A percentile compares a stretch with the other conserved stretches of the same genome.
These are phyloP conservation scores for Bibio marci DNA, from an alignment of 2,888 invertebrate species.

Conservation along the genomic window DNA sequence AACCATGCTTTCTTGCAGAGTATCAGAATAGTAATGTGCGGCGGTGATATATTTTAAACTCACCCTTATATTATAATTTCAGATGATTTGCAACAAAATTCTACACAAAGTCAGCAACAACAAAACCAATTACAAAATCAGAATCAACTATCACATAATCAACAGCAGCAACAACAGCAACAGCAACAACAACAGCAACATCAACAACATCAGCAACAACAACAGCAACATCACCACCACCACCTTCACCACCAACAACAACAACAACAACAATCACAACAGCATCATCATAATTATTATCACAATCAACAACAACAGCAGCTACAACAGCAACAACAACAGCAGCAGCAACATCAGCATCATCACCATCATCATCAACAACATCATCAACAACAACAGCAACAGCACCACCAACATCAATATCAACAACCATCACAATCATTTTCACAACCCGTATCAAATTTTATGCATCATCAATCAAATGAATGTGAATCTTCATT, in stretches of 20 bases:
- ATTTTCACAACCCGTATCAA: neutral
- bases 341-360: neutral
- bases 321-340: conserved; percentile 7
- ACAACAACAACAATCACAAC: neutral
- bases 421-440: neutral
- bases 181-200: conserved; percentile 13
- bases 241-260: conserved; percentile 3
- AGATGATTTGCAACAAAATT: conserved; percentile 2
- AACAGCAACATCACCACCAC: conserved; percentile 6
- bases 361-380: neutral
- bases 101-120: no score
- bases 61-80: no score
- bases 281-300: neutral
- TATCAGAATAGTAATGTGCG: no score
- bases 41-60: no score
- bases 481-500: conserved; percentile 3
- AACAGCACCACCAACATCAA: neutral
- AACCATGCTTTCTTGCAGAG: no score
- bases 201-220: conserved; percentile 1
- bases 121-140: conserved; percentile 1
- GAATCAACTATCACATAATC: conserved; percentile 9
- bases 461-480: neutral
- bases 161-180: conserved; percentile 7
- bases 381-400: neutral
- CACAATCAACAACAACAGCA: conserved; percentile 5